Conservation (phyloP, 2,113 vertebrate genomes). For the Myodes glareolus region DNA sequence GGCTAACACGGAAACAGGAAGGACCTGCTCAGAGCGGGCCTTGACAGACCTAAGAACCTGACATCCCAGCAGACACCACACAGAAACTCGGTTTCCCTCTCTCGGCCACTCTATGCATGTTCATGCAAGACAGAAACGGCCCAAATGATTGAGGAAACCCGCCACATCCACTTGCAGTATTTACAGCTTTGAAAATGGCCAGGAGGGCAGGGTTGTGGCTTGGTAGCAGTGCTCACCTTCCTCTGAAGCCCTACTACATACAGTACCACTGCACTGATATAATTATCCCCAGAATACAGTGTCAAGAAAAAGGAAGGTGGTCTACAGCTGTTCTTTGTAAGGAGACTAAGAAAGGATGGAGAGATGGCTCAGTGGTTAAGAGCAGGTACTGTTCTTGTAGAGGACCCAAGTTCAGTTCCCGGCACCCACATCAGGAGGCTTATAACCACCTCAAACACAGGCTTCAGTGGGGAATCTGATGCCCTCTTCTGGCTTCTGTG, state of each 20-base stretch:
- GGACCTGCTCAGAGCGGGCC: not conserved
- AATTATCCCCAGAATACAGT: not conserved
- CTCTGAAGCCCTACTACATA: too few relatives aligned
- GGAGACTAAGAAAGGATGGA: not conserved
- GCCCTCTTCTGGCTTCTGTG: not conserved
- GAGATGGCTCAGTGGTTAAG: not conserved
- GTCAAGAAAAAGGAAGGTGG: not conserved
- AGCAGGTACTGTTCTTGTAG: not conserved
- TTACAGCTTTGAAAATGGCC: not conserved
- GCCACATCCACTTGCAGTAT: not conserved
- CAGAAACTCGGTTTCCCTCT: not conserved
- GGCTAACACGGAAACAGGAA: not conserved
- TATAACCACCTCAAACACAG: too few relatives aligned
- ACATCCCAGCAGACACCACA: not conserved
- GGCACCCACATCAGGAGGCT: not conserved
- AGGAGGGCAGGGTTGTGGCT: not conserved
- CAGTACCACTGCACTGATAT: not conserved
- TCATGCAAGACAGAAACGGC: not conserved
- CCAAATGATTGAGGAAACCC: not conserved
- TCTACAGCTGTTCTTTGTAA: not conserved
- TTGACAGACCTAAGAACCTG: not conserved
- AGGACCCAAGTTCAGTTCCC: not conserved
- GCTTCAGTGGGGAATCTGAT: not conserved
- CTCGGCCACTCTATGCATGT: not conserved
- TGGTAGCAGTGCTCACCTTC: not conserved